Conservation (phyloP, 1,140 invertebrate genomes). For the Phthorimaea operculella region DNA sequence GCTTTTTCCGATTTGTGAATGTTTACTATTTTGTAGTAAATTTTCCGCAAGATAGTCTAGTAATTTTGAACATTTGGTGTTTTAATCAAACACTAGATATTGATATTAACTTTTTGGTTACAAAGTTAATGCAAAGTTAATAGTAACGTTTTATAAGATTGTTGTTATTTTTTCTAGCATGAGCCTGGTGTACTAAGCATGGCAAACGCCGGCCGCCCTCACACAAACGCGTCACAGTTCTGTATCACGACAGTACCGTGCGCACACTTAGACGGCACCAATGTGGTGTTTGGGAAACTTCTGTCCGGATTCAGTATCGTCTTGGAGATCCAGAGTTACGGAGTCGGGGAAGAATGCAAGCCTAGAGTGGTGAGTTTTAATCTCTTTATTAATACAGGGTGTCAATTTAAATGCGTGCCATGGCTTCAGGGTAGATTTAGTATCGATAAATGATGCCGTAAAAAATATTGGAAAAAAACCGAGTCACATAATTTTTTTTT, state of each 20-base stretch:
- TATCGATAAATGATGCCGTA: constrained; percentile 8
- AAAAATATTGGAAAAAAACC: too few species aligned
- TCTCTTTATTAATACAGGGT: too few species aligned
- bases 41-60: too few species aligned
- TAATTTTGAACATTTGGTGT: too few species aligned
- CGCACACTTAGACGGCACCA: constrained; percentile 86
- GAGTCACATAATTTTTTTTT: constrained; percentile 10
- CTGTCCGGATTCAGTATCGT: constrained; percentile 77
- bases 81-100: too few species aligned
- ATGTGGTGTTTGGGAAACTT: constrained; percentile 91
- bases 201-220: constrained; percentile 85
- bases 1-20: too few species aligned
- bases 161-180: neutral
- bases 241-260: constrained; percentile 90
- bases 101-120: too few species aligned
- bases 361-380: constrained; percentile 72
- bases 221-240: constrained; percentile 95
- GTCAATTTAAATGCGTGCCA: too few species aligned
- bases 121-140: too few species aligned
- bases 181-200: constrained; percentile 82
- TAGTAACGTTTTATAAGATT: too few species aligned
- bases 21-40: too few species aligned
- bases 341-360: constrained; percentile 64
- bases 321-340: constrained; percentile 72
- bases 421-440: too few species aligned